Conservation (phyloP, 1,140 invertebrate species). For the Hydropsyche tenuis region DNA sequence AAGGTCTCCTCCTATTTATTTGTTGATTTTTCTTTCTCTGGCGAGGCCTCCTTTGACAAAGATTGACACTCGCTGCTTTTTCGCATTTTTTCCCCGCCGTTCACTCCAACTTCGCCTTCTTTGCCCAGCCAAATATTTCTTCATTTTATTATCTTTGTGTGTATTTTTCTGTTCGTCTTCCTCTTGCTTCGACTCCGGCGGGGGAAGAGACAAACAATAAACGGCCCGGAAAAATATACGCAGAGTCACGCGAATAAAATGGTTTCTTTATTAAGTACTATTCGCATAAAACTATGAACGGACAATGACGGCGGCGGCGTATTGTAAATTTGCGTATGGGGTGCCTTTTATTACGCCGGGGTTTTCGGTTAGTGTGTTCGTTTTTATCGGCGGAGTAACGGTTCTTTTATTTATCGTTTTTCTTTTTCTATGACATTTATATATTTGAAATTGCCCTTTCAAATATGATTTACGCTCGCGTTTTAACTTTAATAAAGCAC, state of each 20-base stretch:
- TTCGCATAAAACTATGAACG: not conserved
- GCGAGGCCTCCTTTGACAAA: not conserved
- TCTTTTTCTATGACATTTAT: no score
- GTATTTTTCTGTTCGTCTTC: not conserved
- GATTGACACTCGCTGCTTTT: constrained; percentile 12
- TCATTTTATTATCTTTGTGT: not conserved
- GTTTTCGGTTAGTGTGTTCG: no score
- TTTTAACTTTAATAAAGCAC: no score
- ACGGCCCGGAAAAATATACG: constrained; percentile 3
- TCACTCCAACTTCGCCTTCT: not conserved
- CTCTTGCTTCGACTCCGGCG: not conserved
- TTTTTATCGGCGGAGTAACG: no score
- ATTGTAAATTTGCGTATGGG: no score
- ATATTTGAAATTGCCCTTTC: no score
- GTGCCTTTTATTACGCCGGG: no score
- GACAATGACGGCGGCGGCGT: no score
- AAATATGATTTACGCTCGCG: no score
- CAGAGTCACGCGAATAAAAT: constrained; percentile 5
- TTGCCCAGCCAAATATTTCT: constrained; percentile 1
- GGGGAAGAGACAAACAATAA: not conserved
- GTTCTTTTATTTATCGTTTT: no score
- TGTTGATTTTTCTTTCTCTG: constrained; percentile 26
- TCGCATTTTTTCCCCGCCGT: constrained; percentile 2
- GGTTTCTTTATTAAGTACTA: not conserved
- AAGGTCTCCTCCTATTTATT: constrained; percentile 22